Conservation (phyloP, 2,888 invertebrate species). For the Euclidia mi region DNA sequence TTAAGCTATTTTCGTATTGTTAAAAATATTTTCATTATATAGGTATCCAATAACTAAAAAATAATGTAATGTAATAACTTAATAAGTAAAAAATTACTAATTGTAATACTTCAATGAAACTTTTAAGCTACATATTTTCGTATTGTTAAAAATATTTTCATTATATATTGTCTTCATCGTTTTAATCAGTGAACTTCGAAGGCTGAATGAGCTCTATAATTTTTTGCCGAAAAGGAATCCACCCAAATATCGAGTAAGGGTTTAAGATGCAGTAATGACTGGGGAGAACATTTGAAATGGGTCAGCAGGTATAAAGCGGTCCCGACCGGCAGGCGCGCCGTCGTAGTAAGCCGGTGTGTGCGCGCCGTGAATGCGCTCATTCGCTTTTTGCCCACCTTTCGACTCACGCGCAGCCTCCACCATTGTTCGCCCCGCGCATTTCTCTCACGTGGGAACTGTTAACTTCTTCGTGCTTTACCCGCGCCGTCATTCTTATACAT, state of each 20-base stretch:
- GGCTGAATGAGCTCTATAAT: neutral
- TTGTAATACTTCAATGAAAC: no score
- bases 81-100: no score
- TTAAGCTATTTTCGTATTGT: no score
- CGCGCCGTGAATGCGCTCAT: slow-evolving; percentile 75
- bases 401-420: slow-evolving; percentile 86
- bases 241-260: slow-evolving; percentile 37
- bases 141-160: slow-evolving; percentile 39
- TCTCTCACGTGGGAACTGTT: slow-evolving; percentile 87
- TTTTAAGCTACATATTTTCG: no score
- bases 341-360: slow-evolving; percentile 57
- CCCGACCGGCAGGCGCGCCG: slow-evolving; percentile 31
- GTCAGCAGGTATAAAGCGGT: slow-evolving; percentile 80
- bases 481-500: slow-evolving; percentile 71
- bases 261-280: slow-evolving; percentile 62
- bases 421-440: slow-evolving; percentile 82
- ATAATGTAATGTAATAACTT: no score
- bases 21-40: no score
- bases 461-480: slow-evolving; percentile 81
- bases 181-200: neutral
- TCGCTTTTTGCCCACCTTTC: slow-evolving; percentile 90
- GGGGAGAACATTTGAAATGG: slow-evolving; percentile 75
- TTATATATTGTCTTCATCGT: neutral
- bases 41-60: no score
- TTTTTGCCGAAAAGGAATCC: slow-evolving; percentile 14